phyloP scores from a whole-genome alignment of 2,888 invertebrate genomes.

The Metacarcinus magister region DNA sequence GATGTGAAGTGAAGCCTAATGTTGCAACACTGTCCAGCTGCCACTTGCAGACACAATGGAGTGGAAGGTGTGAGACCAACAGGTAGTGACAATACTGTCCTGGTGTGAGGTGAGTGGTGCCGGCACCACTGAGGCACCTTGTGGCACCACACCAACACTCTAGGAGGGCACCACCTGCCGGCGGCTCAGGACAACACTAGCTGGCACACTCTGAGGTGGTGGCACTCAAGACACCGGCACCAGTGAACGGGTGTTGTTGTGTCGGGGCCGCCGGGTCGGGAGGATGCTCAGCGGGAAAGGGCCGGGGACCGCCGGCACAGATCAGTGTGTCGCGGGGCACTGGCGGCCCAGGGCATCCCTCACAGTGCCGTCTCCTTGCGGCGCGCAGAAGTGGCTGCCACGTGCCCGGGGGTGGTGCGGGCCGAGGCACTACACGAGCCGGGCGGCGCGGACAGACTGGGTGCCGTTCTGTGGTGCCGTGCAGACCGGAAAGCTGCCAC shows the following conservation, averaged over 20 bases:
- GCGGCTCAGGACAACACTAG: not conserved
- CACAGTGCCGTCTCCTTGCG: constrained; percentile 80
- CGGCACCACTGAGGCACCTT: not conserved
- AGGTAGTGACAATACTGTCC: not conserved
- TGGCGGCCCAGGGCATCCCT: constrained; percentile 31
- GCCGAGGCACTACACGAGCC: constrained; percentile 79
- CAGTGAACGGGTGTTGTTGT: not conserved
- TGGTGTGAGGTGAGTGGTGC: not conserved
- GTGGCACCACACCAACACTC: not conserved
- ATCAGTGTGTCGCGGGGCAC: constrained; percentile 47
- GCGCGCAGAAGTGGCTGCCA: constrained; percentile 63
- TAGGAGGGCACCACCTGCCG: not conserved
- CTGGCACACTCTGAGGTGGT: not conserved
- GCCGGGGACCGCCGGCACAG: constrained; percentile 61
- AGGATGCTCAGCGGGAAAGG: constrained; percentile 51
- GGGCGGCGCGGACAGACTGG: constrained; percentile 67
- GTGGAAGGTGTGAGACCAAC: not conserved
- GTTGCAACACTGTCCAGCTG: constrained; percentile 22
- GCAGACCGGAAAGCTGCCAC: constrained; percentile 72
- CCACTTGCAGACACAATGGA: not conserved
- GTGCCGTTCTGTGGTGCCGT: constrained; percentile 63
- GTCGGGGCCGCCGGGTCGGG: not conserved
- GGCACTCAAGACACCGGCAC: not conserved
- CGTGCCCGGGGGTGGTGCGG: constrained; percentile 66
- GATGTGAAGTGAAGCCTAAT: not conserved